These are phyloP conservation scores for Pedionomus torquatus DNA, from an alignment of 2,113 vertebrate species.

Conservation along the genomic window DNA sequence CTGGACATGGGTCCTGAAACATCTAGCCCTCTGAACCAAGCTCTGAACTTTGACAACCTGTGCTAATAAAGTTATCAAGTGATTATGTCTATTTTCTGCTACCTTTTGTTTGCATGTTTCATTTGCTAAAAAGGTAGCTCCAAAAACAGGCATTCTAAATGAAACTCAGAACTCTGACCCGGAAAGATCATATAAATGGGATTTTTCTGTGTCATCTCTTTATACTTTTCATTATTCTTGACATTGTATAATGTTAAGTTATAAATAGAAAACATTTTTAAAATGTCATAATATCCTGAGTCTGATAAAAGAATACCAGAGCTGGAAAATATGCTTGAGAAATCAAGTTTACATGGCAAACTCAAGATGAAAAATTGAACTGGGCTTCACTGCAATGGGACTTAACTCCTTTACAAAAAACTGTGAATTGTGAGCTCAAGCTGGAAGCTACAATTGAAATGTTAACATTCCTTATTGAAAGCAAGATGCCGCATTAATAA, in stretches of 20 bases:
- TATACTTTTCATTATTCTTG: conserved; percentile 40
- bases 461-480: not conserved
- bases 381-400: conserved; percentile 1
- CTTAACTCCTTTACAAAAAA: not conserved
- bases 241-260: conserved; percentile 36
- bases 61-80: not conserved
- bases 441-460: conserved; percentile 28
- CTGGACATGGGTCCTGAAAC: not conserved
- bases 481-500: not conserved
- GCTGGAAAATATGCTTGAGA: conserved; percentile 36
- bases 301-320: conserved; percentile 33
- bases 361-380: conserved; percentile 19
- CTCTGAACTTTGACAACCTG: not conserved
- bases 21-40: not conserved
- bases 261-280: conserved; percentile 53
- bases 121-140: not conserved
- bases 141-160: not conserved
- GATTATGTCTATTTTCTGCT: not conserved
- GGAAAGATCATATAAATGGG: conserved; percentile 10
- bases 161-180: conserved; percentile 19
- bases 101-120: not conserved
- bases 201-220: conserved; percentile 31
- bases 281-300: conserved; percentile 45
- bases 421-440: not conserved
- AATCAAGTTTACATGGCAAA: conserved; percentile 37